Conservation (phyloP, 2,888 invertebrate species). For the Drosophila silvestris region DNA sequence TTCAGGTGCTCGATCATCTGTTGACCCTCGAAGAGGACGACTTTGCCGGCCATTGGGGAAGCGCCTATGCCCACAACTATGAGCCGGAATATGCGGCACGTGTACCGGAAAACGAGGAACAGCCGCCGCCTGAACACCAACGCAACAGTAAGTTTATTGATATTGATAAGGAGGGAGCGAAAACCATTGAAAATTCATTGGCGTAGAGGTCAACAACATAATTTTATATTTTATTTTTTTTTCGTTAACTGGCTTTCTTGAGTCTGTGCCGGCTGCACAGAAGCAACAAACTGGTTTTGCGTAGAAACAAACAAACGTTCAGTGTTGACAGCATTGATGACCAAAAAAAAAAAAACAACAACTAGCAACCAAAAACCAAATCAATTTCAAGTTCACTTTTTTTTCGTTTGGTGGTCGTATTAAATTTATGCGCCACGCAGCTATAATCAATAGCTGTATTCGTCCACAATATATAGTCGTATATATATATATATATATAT, state of each 20-base stretch:
- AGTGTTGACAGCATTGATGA: constrained; percentile 39
- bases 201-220: constrained; percentile 63
- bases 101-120: constrained; percentile 67
- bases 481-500: constrained; percentile 21
- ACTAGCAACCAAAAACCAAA: constrained; percentile 63
- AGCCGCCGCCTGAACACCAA: constrained; percentile 56
- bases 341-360: constrained; percentile 32
- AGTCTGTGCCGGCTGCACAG: constrained; percentile 34
- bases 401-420: constrained; percentile 46
- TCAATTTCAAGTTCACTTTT: constrained; percentile 76
- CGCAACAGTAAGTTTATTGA: constrained; percentile 41
- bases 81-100: constrained; percentile 75
- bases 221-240: not conserved
- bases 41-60: constrained; percentile 84
- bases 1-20: constrained; percentile 89
- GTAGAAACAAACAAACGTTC: constrained; percentile 76
- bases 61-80: constrained; percentile 83
- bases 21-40: constrained; percentile 87
- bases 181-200: constrained; percentile 43
- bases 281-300: constrained; percentile 67
- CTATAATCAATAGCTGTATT: constrained; percentile 49
- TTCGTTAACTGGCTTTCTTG: constrained; percentile 15
- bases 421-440: constrained; percentile 47
- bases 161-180: constrained; percentile 28
- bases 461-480: constrained; percentile 37